Percentiles rank a stretch among this genome's conserved stretches.
Evolutionary conservation across 2,888 invertebrate species (phyloP).

Genomic region (Scaptomyza reducta): DNA sequence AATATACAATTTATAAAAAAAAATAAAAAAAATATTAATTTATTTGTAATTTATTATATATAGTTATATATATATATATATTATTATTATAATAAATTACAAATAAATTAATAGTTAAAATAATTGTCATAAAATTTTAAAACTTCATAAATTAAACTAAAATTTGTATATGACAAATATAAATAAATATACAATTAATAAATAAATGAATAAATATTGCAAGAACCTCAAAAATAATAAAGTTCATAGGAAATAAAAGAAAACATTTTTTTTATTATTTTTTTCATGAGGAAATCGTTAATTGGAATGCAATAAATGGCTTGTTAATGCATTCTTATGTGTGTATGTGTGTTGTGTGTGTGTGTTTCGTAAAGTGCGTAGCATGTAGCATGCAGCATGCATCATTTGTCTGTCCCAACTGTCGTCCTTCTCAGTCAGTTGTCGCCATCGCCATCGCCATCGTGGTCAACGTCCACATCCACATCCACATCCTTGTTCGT

Average conservation of each 20-base stretch:
- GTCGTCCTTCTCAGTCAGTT: conserved; percentile 44
- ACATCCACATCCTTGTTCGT: conserved; percentile 13
- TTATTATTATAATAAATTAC: too few relatives aligned
- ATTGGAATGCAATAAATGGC: conserved; percentile 22
- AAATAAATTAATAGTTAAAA: too few relatives aligned
- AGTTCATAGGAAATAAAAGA: too few relatives aligned
- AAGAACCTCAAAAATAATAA: too few relatives aligned
- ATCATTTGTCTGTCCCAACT: conserved; percentile 52
- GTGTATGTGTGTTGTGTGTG: conserved; percentile 7
- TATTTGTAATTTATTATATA: too few relatives aligned
- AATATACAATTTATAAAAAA: too few relatives aligned
- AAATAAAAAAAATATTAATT: not conserved
- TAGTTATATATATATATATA: too few relatives aligned
- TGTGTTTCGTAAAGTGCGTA: conserved; percentile 55
- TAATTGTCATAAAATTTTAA: too few relatives aligned
- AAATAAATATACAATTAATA: not conserved
- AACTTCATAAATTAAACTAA: too few relatives aligned
- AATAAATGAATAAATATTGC: not conserved
- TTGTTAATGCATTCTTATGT: conserved; percentile 28
- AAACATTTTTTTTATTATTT: too few relatives aligned
- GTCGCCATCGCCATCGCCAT: conserved; percentile 46
- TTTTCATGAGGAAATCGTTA: conserved; percentile 17
- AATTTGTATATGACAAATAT: too few relatives aligned
- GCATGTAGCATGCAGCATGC: conserved; percentile 44
- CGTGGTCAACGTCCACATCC: conserved; percentile 36